Percentiles rank a stretch among this genome's conserved stretches.
phyloP scores from a whole-genome alignment of 2,888 invertebrate genomes.

The Apamea epomidion region DNA sequence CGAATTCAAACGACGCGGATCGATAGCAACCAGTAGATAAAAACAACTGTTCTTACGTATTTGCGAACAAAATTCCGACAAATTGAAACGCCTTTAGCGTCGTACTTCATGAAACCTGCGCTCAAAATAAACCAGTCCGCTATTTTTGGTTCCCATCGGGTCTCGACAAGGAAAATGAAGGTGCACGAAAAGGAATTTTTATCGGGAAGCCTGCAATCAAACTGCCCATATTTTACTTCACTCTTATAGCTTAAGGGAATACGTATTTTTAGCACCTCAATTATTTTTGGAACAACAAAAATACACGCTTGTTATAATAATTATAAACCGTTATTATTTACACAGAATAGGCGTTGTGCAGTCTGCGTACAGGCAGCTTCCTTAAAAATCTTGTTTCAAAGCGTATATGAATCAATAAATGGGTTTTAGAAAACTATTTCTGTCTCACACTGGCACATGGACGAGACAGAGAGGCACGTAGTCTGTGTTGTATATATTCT shows the following conservation, averaged over 20 bases:
- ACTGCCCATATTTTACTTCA: slow-evolving; percentile 38
- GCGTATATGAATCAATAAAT: slow-evolving; percentile 46
- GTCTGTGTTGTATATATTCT: slow-evolving; percentile 70
- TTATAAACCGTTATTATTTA: slow-evolving; percentile 13
- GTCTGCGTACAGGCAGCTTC: no score
- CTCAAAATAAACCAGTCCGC: slow-evolving; percentile 59
- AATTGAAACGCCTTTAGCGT: slow-evolving; percentile 18
- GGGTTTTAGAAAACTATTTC: slow-evolving; percentile 59
- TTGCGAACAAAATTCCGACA: slow-evolving; percentile 23
- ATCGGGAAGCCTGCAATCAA: slow-evolving; percentile 58
- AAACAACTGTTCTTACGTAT: slow-evolving; percentile 28
- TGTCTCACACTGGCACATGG: slow-evolving; percentile 39
- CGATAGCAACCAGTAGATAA: slow-evolving; percentile 37
- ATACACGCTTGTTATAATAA: neutral
- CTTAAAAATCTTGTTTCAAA: slow-evolving; percentile 24
- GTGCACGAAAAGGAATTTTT: slow-evolving; percentile 39
- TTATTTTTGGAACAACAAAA: slow-evolving; percentile 16
- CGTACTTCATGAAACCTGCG: slow-evolving; percentile 21
- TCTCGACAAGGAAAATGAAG: slow-evolving; percentile 48
- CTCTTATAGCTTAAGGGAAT: slow-evolving; percentile 14
- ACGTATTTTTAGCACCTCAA: slow-evolving; percentile 19
- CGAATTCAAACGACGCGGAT: slow-evolving; percentile 18
- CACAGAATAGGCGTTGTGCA: no score
- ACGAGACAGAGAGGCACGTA: slow-evolving; percentile 62
- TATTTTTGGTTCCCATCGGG: slow-evolving; percentile 60